Base-by-base conservation (phyloP, 2,888 invertebrate species). In the Bellardia bayeri region DNA sequence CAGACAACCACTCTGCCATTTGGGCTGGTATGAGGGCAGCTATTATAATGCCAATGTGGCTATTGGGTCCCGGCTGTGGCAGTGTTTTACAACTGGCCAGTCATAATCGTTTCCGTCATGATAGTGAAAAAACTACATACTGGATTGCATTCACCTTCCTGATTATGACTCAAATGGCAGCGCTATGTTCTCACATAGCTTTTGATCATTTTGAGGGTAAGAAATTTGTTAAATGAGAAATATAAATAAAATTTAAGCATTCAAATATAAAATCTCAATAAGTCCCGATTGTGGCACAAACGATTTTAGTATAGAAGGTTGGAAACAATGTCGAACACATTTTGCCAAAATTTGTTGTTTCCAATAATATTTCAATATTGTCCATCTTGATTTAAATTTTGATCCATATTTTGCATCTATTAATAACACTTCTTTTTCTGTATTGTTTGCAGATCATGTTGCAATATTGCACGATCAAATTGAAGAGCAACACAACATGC, bases 61-160 rank as follows among this genome's bases (percentile, higher is more conserved):
- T 98, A 0, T 95, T 98, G 64, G 98, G 98, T 1, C 97, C 97
- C 0, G 97, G 97, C 1, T 97, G 97, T 96, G 97, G 97, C 40
- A 97, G 97, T 23, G 95, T 97, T 64, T 94, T 97, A 79, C 97
- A 97, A 91, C 96, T 97, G 95, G 96, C 97, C 74, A 97, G 97
- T 92, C 97, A 96, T 92, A 97, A 97, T 92, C 95, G 95, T 89
- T 97, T 97, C 91, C 94, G 95, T 89, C 96, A 96, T 90, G 96
- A 96, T 90, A 96, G 96, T 90, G 95, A 96, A 72, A 91, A 91
- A 8, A 82, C 91, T 33, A 91, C 91, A 7, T 80, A 91, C 61
- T 92, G 92, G 92, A 91, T 92, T 66, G 90, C 92, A 37, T 45
- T 91, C 0, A 93, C 91, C 9, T 92, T 92, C 64, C 87, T 92